Base-by-base conservation (phyloP, 2,797 vertebrate species). In the Diplodus puntazzo region DNA sequence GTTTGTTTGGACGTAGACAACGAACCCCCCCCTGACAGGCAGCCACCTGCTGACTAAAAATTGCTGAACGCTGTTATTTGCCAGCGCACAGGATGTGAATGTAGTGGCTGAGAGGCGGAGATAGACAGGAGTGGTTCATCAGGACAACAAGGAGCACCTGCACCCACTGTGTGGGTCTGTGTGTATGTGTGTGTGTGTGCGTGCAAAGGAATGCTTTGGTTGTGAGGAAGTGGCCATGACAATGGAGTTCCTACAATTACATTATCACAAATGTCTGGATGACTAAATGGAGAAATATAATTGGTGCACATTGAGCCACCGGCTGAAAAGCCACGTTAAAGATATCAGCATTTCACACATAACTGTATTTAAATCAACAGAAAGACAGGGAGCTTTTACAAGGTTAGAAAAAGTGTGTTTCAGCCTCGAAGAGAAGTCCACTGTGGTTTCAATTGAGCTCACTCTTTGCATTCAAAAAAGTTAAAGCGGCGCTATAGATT, bases 31-130 rank as follows among this genome's bases (percentile, higher is more conserved):
- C 57, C 30, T 34, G 59, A 79, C 82, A 81, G 82, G 64, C 1
- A 76, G 81, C 85, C 91, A 89, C 91, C 91, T 88, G 91, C 84
- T 71, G 77, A 65, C 78, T 80, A 80, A 88, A 90, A 89, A 80
- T 77, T 81, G 80, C 75, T 2, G 7, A 73, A 60, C 18, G 52
- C 73, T 78, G 63, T 79, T 86, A 80, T 83, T 87, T 49, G 83
- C 14, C 79, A 4, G 72, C 57, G 13, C 62, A 21, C 72, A 43
- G 82, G 86, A 86, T 72, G 86, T 76, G 85, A 73, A 73, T 58
- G 59, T 73, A 65, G 74, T 53, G 79, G 62, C 50, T 46, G 80
- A 69, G 76, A 86, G 61, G 75, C 5, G 12, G 76, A 59, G 18
- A 43, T 76, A 86, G 74, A 85, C 77, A 55, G 75, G 62, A 72